Evolutionary conservation across 1,140 invertebrate species (phyloP), one percentile per base, ranked within the genome.

Genomic region (Eulimnadia texana): DNA sequence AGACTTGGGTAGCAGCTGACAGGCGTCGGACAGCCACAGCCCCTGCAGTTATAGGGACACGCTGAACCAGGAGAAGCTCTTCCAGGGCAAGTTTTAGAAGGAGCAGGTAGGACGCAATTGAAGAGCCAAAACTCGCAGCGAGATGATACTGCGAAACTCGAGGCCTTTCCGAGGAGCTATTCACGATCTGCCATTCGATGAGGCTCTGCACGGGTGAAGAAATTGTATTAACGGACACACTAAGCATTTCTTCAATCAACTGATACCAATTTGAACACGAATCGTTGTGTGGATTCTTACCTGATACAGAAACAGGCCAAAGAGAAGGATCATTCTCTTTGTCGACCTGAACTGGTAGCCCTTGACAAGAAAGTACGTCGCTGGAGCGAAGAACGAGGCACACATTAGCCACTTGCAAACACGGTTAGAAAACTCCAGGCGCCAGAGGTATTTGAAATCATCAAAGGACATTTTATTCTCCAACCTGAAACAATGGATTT

Each of bases 11-110:
- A 16, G 33, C 6, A 16, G 16, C 6, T 9, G 33, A 6, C 33
- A 42, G 16, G 16, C 33, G 33, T 42, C 33, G 33, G 16, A 42
- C 6, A 42, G 16, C 33, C 16, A 42, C 33, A 42, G 6, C 33
- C 16, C 33, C 33, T 9, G 33, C 33, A 42, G 33, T 42, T 42
- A 42, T 16, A 16, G 33, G 66, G 68, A 83, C 71, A 67, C 74
- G 76, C 16, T 42, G 33, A 42, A 42, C 33, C 16, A 16, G 33
- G 6, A 42, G 16, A 16, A 42, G 33, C 33, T 42, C 6, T 42
- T 42, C 33, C 33, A 42, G 33, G 6, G 33, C 33, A 6, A 42
- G 33, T 42, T 42, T 42, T 16, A 42, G 33, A 6, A 42, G 16
- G 6, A 42, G 33, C 16, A 42, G 16, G 33, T 42, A 42, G 16